These are phyloP conservation scores for Drosophila picticornis DNA, from an alignment of 2,888 invertebrate species.

Conservation along the genomic window DNA sequence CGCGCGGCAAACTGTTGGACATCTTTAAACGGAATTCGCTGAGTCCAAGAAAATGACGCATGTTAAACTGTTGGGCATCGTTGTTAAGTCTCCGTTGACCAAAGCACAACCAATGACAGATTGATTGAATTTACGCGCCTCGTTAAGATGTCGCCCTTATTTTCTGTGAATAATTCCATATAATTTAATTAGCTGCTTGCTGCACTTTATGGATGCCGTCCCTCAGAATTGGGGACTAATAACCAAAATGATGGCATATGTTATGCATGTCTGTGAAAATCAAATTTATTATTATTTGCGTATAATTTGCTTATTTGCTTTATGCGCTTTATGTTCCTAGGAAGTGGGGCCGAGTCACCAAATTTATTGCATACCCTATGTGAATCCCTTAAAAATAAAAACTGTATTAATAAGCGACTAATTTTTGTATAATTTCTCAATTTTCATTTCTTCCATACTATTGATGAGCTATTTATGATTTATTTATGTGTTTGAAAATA, in stretches of 20 bases:
- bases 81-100: neutral
- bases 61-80: neutral
- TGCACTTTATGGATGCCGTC: neutral
- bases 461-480: neutral
- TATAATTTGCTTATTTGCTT: neutral
- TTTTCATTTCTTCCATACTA: too few relatives aligned
- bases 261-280: neutral
- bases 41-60: neutral
- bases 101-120: constrained; percentile 23
- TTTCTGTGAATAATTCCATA: neutral
- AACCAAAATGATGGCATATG: neutral
- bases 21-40: constrained; percentile 87
- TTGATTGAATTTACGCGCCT: constrained; percentile 6
- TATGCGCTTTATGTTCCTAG: constrained; percentile 6
- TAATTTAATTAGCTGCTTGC: neutral
- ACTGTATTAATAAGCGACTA: neutral
- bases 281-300: neutral
- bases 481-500: neutral
- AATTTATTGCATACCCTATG: neutral
- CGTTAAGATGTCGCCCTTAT: neutral
- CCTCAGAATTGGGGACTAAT: neutral
- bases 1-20: constrained; percentile 96
- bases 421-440: neutral
- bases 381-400: neutral
- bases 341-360: neutral